Evolutionary conservation across 2,797 vertebrate species (phyloP).

Genomic region (Muraenolepis orangiensis): DNA sequence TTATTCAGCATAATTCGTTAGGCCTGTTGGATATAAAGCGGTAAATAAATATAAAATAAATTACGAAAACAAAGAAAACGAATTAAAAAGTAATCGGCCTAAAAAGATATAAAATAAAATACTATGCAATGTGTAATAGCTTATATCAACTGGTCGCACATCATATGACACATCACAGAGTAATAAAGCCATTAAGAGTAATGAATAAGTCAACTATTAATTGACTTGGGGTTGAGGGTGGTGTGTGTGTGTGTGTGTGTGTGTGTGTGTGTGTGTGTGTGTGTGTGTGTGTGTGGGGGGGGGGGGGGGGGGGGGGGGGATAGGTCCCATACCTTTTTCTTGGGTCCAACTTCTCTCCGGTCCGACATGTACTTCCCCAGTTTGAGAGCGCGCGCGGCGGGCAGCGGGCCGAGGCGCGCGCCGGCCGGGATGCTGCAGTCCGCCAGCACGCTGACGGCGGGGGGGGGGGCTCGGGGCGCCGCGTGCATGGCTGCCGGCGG

Average conservation of each 20-base stretch:
- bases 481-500: constrained; percentile 82
- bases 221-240: not conserved
- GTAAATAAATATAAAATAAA: not conserved
- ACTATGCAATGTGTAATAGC: not conserved
- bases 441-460: constrained; percentile 85
- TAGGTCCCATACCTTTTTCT: constrained; percentile 84
- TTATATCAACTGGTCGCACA: not conserved
- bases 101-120: not conserved
- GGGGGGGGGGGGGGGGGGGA: not conserved
- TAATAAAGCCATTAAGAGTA: too few species aligned
- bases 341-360: constrained; percentile 89
- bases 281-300: too few species aligned
- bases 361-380: constrained; percentile 96
- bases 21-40: not conserved
- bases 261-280: too few species aligned
- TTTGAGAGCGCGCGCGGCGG: constrained; percentile 90
- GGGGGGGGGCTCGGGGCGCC: constrained; percentile 79
- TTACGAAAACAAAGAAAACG: not conserved
- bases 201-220: not conserved
- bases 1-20: not conserved
- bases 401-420: constrained; percentile 85
- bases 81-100: not conserved
- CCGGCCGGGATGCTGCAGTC: constrained; percentile 92
- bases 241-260: too few species aligned
- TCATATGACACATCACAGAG: not conserved